phyloP scores from a whole-genome alignment of 2,888 invertebrate genomes.

The Amphimallon solstitiale region DNA sequence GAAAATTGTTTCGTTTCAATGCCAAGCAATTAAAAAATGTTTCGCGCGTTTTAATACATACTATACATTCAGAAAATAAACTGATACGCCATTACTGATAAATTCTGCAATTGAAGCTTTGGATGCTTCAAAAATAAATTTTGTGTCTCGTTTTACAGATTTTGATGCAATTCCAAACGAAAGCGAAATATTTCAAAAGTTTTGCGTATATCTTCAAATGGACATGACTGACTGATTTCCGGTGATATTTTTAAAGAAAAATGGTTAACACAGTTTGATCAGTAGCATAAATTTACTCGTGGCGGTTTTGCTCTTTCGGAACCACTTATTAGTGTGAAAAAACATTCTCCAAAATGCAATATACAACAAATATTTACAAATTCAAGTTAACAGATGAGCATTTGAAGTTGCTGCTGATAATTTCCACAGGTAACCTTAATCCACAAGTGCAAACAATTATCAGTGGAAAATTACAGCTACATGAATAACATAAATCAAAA shows the following conservation, averaged over 20 bases:
- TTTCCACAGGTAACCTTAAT: too few species aligned
- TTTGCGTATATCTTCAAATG: too few species aligned
- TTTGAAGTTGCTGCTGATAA: too few species aligned
- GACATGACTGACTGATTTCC: conserved; percentile 41
- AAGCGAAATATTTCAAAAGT: too few species aligned
- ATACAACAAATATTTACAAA: background rate
- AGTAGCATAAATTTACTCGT: background rate
- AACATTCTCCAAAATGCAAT: background rate
- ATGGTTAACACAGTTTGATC: background rate
- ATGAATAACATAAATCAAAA: too few species aligned
- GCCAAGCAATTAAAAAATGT: conserved; percentile 42
- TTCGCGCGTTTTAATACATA: conserved; percentile 49
- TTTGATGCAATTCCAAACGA: too few species aligned
- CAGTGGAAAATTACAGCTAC: too few species aligned
- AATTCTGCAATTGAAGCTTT: conserved; percentile 49
- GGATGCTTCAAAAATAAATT: conserved; percentile 48
- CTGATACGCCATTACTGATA: conserved; percentile 48
- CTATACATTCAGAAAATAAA: conserved; percentile 47
- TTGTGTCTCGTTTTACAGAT: conserved; percentile 34
- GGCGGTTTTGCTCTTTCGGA: background rate
- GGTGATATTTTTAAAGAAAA: background rate
- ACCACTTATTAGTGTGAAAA: background rate
- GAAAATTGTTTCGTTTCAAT: conserved; percentile 27
- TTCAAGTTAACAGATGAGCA: background rate
- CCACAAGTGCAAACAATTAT: too few species aligned